These are phyloP conservation scores for Macropus fuliginosus DNA, from an alignment of 2,797 vertebrate genomes.

Conservation along the genomic window DNA sequence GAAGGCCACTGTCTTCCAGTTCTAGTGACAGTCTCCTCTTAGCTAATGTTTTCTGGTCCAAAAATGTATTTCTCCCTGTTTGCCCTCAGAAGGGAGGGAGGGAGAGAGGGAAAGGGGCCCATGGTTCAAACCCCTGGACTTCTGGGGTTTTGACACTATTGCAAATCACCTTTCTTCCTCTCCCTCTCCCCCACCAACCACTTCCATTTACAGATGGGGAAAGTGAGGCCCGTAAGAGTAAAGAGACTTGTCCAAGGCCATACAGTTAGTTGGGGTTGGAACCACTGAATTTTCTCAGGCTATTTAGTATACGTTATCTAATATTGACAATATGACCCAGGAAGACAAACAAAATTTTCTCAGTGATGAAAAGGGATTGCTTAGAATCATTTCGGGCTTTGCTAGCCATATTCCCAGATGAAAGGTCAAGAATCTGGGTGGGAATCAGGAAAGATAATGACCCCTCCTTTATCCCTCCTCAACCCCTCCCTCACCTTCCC, in stretches of 20 bases:
- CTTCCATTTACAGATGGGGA: background rate
- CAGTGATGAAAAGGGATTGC: background rate
- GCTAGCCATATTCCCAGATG: background rate
- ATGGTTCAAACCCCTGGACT: background rate
- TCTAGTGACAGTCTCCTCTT: background rate
- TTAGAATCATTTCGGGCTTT: background rate
- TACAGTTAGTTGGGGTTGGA: background rate
- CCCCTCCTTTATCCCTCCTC: background rate
- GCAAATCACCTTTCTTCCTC: background rate
- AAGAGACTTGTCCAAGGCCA: background rate
- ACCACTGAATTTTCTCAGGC: background rate
- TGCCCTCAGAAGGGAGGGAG: background rate
- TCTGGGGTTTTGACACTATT: background rate
- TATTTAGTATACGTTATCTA: background rate
- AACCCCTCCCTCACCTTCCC: background rate
- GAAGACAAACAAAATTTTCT: background rate
- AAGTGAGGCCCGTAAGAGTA: background rate
- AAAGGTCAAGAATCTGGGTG: background rate
- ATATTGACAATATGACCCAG: background rate
- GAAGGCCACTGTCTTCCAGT: background rate
- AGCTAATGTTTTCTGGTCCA: background rate
- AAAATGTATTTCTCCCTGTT: background rate
- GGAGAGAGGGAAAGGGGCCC: background rate
- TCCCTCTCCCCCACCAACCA: background rate
- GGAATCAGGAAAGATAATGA: background rate